These are phyloP conservation scores for Antitype chi DNA, from an alignment of 2,888 invertebrate species.

Conservation along the genomic window DNA sequence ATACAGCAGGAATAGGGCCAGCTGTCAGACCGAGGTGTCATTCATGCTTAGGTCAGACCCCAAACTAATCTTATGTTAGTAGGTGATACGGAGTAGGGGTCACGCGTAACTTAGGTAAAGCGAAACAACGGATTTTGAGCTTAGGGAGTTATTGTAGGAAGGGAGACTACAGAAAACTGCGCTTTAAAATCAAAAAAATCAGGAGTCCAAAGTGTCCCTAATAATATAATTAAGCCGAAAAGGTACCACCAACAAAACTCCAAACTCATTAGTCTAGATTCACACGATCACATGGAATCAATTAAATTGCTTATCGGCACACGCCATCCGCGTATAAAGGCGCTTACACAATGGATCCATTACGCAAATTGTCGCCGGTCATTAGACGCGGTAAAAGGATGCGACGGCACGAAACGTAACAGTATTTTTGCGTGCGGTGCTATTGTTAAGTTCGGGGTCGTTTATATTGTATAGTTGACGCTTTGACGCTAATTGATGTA, in stretches of 20 bases:
- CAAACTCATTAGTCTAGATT: slow-evolving; percentile 78
- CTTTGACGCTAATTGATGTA: slow-evolving; percentile 66
- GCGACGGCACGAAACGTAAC: slow-evolving; percentile 73
- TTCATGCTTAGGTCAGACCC: too few relatives aligned
- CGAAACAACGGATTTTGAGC: too few relatives aligned
- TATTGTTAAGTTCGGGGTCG: slow-evolving; percentile 73
- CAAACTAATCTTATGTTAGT: too few relatives aligned
- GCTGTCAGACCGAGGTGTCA: too few relatives aligned
- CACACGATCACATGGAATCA: slow-evolving; percentile 79
- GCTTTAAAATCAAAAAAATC: not conserved
- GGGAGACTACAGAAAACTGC: too few relatives aligned
- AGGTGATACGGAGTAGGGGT: too few relatives aligned
- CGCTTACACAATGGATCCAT: slow-evolving; percentile 86
- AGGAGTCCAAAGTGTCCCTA: not conserved
- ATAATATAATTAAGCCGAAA: slow-evolving; percentile 23
- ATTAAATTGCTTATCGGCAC: slow-evolving; percentile 79
- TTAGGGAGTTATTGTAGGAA: too few relatives aligned
- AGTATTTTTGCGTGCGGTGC: slow-evolving; percentile 86
- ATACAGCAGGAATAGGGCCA: too few relatives aligned
- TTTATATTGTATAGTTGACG: slow-evolving; percentile 63
- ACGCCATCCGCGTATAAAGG: slow-evolving; percentile 87
- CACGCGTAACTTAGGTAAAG: too few relatives aligned
- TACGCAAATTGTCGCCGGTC: slow-evolving; percentile 87
- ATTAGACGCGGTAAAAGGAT: slow-evolving; percentile 73
- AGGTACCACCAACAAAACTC: slow-evolving; percentile 32